These are phyloP conservation scores for Meiosimyza decipiens DNA, from an alignment of 2,888 invertebrate species.

Conservation along the genomic window DNA sequence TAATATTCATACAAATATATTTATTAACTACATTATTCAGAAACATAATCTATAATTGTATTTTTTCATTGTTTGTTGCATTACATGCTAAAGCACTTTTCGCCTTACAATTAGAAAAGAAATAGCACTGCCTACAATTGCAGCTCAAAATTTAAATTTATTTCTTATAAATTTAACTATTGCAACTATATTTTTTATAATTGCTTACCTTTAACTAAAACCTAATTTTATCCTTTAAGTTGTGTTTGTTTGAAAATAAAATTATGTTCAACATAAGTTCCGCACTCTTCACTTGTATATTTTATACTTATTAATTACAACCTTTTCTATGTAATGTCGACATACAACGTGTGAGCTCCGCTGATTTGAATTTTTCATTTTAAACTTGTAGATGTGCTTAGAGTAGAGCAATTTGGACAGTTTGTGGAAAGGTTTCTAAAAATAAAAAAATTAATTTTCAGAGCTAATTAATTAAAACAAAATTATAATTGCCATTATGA, in stretches of 20 bases:
- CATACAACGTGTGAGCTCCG: background rate
- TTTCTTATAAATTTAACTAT: background rate
- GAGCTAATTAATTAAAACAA: background rate
- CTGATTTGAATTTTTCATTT: constrained; percentile 11
- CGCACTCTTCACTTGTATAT: constrained; percentile 35
- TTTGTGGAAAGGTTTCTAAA: constrained; percentile 45
- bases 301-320: background rate
- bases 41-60: background rate
- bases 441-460: background rate
- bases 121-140: background rate
- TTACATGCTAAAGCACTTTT: constrained; percentile 34
- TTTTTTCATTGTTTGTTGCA: background rate
- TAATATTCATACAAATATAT: no score
- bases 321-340: constrained; percentile 8
- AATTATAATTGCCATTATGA: background rate
- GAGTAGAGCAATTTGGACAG: constrained; percentile 54
- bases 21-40: background rate
- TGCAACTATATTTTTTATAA: constrained; percentile 3
- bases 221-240: background rate
- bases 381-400: constrained; percentile 36
- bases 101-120: constrained; percentile 6
- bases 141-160: constrained; percentile 1
- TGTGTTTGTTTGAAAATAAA: constrained; percentile 27
- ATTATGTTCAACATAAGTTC: constrained; percentile 57
- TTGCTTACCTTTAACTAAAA: background rate